Evolutionary conservation across 1,140 invertebrate genomes (phyloP).

Genomic region (Meloidogyne hapla): DNA sequence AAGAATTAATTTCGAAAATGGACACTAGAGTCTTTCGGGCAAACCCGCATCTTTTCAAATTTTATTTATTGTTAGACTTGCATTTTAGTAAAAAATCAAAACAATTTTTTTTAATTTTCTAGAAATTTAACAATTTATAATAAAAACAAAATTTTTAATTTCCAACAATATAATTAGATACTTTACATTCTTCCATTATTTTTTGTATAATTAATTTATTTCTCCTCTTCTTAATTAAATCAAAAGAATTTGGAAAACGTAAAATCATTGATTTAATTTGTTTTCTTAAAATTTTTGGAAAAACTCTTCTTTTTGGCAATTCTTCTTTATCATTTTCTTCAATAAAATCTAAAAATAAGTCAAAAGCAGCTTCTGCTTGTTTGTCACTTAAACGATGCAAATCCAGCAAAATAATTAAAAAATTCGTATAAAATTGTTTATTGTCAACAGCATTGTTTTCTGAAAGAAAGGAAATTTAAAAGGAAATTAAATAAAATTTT

Average conservation of each 20-base stretch:
- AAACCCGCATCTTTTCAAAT: too few relatives aligned
- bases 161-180: neutral
- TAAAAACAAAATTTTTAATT: too few relatives aligned
- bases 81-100: too few relatives aligned
- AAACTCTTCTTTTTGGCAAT: neutral
- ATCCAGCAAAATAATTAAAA: conserved; percentile 2
- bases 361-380: conserved; percentile 14
- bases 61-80: too few relatives aligned
- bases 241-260: conserved; percentile 1
- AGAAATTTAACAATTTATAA: too few relatives aligned
- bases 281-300: neutral
- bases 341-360: conserved; percentile 10
- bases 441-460: neutral
- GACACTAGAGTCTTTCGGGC: neutral
- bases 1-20: too few relatives aligned
- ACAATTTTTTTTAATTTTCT: too few relatives aligned
- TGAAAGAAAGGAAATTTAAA: neutral
- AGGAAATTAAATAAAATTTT: neutral
- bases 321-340: neutral
- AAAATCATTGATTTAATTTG: neutral
- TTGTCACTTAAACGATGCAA: neutral
- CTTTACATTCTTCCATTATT: conserved; percentile 3
- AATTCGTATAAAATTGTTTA: neutral
- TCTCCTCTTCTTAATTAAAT: conserved; percentile 1
- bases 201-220: neutral